Conservation (phyloP, 1,140 invertebrate species). For the Pygmarrhopalites habei region DNA sequence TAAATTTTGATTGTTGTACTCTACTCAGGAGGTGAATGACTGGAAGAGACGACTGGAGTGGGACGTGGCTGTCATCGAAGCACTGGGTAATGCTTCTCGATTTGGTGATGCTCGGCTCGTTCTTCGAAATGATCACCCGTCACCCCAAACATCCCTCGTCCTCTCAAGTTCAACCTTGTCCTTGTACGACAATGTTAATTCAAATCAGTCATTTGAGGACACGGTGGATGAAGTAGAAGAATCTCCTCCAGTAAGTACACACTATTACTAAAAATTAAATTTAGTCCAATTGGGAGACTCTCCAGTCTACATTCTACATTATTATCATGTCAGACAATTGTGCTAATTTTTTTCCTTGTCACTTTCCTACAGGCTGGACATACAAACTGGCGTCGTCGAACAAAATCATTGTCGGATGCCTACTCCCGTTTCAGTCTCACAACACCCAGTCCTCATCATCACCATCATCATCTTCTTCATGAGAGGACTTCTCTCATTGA, state of each 20-base stretch:
- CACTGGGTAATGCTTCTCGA: constrained; percentile 9
- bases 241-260: neutral
- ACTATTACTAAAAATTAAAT: no score
- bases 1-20: no score
- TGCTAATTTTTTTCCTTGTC: neutral
- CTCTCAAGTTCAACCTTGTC: constrained; percentile 16
- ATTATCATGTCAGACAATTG: neutral
- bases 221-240: neutral
- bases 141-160: neutral
- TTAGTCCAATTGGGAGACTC: no score
- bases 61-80: constrained; percentile 21
- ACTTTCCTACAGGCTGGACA: neutral
- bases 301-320: no score
- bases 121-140: neutral
- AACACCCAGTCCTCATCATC: constrained; percentile 1
- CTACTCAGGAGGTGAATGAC: constrained; percentile 31
- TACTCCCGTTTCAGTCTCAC: neutral
- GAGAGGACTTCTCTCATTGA: constrained; percentile 15
- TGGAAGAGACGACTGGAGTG: constrained; percentile 20
- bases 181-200: constrained; percentile 30
- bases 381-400: neutral
- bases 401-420: constrained; percentile 8
- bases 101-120: constrained; percentile 13
- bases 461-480: no score
- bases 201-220: neutral